Conservation (phyloP, 2,797 vertebrate species). For the Phoxinus dragarum region DNA sequence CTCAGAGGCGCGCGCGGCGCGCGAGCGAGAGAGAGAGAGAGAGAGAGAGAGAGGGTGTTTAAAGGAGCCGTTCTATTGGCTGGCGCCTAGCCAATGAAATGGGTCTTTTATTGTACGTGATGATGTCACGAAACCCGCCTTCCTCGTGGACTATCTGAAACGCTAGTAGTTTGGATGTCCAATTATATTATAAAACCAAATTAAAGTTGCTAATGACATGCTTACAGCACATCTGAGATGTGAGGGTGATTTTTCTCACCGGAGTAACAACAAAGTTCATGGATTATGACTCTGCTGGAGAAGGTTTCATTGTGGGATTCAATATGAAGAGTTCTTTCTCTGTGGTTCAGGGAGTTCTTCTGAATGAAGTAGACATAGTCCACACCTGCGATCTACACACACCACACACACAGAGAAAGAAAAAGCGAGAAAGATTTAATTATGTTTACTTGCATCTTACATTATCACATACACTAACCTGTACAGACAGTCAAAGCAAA, state of each 20-base stretch:
- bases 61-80: too few relatives aligned
- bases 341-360: constrained; percentile 92
- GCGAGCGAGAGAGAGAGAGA: too few relatives aligned
- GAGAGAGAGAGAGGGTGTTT: too few relatives aligned
- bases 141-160: too few relatives aligned
- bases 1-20: too few relatives aligned
- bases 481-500: neutral
- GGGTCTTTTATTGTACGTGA: too few relatives aligned
- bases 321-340: constrained; percentile 93
- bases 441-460: neutral
- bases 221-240: constrained; percentile 13
- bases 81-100: too few relatives aligned
- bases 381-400: constrained; percentile 90
- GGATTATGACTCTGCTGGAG: constrained; percentile 93
- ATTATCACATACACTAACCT: neutral
- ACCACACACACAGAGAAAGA: neutral
- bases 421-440: neutral
- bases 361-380: constrained; percentile 97
- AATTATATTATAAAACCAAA: neutral
- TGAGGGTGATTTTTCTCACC: constrained; percentile 74
- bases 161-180: neutral
- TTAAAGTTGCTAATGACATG: neutral
- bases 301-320: constrained; percentile 98
- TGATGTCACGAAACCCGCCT: too few relatives aligned
- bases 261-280: constrained; percentile 95